A percentile compares a stretch with the other conserved stretches of the same genome.
Evolutionary conservation across 2,113 vertebrate species (phyloP).

Genomic region (Siniperca knerii): DNA sequence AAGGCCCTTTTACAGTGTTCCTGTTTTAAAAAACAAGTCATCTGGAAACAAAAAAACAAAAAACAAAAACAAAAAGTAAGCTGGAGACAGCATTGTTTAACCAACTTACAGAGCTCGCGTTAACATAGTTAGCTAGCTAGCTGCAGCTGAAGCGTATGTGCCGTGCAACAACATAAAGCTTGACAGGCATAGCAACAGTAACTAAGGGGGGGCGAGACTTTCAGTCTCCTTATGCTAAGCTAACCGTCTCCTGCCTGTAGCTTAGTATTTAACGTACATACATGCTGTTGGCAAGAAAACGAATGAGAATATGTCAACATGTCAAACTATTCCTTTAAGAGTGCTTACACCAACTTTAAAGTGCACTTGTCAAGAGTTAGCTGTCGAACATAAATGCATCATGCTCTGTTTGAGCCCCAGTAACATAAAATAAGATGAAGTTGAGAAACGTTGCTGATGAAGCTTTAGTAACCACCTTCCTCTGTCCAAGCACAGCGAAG

Average conservation of each 20-base stretch:
- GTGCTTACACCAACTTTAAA: not conserved
- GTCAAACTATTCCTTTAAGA: not conserved
- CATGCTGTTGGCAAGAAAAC: not conserved
- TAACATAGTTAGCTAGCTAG: no score
- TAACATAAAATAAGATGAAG: slow-evolving; percentile 36
- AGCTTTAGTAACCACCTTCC: slow-evolving; percentile 28
- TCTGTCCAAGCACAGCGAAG: slow-evolving; percentile 28
- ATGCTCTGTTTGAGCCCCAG: not conserved
- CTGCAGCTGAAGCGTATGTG: no score
- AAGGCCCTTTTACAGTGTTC: no score
- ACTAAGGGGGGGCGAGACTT: no score
- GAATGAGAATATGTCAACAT: not conserved
- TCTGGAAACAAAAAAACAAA: no score
- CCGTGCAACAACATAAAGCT: no score
- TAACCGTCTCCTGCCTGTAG: not conserved
- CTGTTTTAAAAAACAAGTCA: no score
- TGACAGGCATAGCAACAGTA: not conserved
- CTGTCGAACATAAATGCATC: slow-evolving; percentile 21
- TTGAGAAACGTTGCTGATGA: slow-evolving; percentile 37
- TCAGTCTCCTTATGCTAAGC: not conserved
- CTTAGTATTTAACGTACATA: not conserved
- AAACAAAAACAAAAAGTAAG: no score
- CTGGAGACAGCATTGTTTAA: no score
- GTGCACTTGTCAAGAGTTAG: slow-evolving; percentile 51
- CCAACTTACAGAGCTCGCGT: no score